Conservation (phyloP, 1,140 invertebrate genomes). For the Xylocopa sonorina region DNA sequence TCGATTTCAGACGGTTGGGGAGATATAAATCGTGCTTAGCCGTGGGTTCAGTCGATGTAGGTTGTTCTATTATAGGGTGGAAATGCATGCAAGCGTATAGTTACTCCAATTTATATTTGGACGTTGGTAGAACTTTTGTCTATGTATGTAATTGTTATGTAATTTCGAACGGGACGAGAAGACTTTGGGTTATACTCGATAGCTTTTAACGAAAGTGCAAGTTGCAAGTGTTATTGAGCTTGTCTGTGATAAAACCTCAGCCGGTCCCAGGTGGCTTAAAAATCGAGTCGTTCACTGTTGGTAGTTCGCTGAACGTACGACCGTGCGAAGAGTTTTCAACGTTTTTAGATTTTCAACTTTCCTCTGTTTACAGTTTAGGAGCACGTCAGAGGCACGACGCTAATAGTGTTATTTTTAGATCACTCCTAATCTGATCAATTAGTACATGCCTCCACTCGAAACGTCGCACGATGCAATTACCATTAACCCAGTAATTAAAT, state of each 20-base stretch:
- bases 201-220: background rate
- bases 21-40: background rate
- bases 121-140: no score
- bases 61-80: background rate
- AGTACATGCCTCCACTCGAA: background rate
- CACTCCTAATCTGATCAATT: background rate
- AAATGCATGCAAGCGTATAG: no score
- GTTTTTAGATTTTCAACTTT: background rate
- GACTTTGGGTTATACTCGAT: no score
- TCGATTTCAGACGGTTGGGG: constrained; percentile 2
- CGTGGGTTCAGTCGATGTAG: background rate
- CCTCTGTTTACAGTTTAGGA: background rate
- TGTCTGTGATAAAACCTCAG: background rate
- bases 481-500: background rate
- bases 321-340: background rate
- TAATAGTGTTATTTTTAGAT: background rate
- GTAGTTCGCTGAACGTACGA: background rate
- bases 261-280: constrained; percentile 7
- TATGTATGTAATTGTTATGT: no score
- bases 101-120: no score
- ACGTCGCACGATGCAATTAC: no score
- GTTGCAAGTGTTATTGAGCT: background rate
- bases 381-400: background rate
- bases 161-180: no score
- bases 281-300: background rate